Conservation (phyloP, 2,797 vertebrate genomes). For the Australoheros facetus region DNA sequence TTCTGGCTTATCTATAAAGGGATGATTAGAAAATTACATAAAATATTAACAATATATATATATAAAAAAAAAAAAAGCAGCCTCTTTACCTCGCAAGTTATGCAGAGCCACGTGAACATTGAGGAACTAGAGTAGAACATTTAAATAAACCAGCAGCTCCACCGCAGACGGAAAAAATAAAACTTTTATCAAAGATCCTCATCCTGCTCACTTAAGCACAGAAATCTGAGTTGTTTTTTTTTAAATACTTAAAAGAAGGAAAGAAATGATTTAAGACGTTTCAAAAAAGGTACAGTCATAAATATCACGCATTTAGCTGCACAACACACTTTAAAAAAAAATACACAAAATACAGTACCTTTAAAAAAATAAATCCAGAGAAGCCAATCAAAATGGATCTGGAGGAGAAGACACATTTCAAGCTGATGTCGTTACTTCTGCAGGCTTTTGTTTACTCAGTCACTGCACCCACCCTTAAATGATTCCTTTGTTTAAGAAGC, state of each 20-base stretch:
- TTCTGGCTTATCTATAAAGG: conserved; percentile 50
- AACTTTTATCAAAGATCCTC: conserved; percentile 15
- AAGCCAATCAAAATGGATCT: conserved; percentile 58
- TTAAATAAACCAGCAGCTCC: conserved; percentile 32
- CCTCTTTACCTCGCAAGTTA: conserved; percentile 39
- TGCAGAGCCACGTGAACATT: conserved; percentile 38
- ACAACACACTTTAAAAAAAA: conserved; percentile 45
- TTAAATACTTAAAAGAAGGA: conserved; percentile 54
- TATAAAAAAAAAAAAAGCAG: conserved; percentile 14
- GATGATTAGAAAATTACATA: conserved; percentile 41
- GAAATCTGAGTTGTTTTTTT: conserved; percentile 11
- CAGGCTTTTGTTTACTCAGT: conserved; percentile 19
- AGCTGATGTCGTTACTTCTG: conserved; percentile 25
- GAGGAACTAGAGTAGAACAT: conserved; percentile 24
- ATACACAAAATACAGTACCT: conserved; percentile 63
- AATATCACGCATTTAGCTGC: conserved; percentile 72
- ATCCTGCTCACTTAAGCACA: conserved; percentile 26
- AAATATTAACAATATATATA: conserved; percentile 38
- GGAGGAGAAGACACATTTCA: conserved; percentile 44
- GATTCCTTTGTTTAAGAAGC: conserved; percentile 1
- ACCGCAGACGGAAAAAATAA: conserved; percentile 17
- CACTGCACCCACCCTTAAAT: conserved; percentile 15
- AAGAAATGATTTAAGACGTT: conserved; percentile 43
- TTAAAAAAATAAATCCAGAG: conserved; percentile 48
- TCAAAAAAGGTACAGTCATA: conserved; percentile 66